Evolutionary conservation across 2,888 invertebrate species (phyloP), one percentile per base, ranked within the genome.

Genomic region (Philereme vetulata): DNA sequence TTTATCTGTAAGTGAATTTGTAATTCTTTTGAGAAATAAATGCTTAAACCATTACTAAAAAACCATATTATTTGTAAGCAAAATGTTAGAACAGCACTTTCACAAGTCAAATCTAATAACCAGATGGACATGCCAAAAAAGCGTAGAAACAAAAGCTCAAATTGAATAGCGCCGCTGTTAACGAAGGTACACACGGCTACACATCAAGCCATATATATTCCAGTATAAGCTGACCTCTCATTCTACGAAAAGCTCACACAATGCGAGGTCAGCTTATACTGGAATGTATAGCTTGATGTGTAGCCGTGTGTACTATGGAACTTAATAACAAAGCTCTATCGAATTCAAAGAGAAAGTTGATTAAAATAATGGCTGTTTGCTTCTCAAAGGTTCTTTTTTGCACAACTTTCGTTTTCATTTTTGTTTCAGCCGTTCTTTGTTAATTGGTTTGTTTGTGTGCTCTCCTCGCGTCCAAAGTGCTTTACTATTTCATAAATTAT

Each of bases 81-180:
- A 49, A 57, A 43, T 78, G 76, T 78, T 78, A 79, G 74, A 54
- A 71, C 68, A 65, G 56, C 64, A 70, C 82, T 82, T 82, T 82
- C 82, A 72, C 82, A 75, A 44, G 36, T 35, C 44, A 44, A 53
- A 53, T 57, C 65, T 67, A 71, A 61, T 66, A 59, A 66, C 56
- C 60, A 64, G 61, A 70, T 56, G 62, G 62, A 63, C 65, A 60
- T 65, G 72, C 72, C 77, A 74, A 65, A 77, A 77, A 67, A 72
- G 64, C 75, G 62, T 59, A 70, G 68, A 74, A 47, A 79, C 77
- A 78, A 71, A 70, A 65, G 65, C 69, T 72, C 54, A 61, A 65
- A 67, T 64, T 70, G 69, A 72, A 72, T 70, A 71, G 68, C 71
- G 64, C 69, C 65, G 64, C 72, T 68, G 74, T 76, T 72, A 68